Evolutionary conservation across 2,888 invertebrate species (phyloP).

Genomic region (Luperina testacea): DNA sequence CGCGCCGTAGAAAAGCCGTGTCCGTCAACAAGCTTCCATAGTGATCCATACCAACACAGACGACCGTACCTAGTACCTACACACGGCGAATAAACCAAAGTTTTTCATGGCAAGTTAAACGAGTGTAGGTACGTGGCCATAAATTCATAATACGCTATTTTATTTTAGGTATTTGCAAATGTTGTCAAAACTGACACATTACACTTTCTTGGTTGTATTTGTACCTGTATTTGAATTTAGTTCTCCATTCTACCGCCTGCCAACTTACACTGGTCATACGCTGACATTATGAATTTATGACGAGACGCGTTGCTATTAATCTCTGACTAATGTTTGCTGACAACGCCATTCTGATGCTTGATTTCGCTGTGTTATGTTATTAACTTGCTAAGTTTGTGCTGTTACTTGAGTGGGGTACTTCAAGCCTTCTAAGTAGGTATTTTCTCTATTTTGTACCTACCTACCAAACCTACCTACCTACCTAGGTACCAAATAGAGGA

Average conservation of each 20-base stretch:
- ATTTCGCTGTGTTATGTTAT: slow-evolving; percentile 59
- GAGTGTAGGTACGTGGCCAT: neutral
- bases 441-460: too few relatives aligned
- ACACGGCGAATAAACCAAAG: neutral
- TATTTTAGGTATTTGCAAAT: neutral
- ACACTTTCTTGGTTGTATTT: neutral
- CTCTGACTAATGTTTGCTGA: slow-evolving; percentile 9
- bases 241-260: too few relatives aligned
- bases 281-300: neutral
- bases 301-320: slow-evolving; percentile 12
- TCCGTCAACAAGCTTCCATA: too few relatives aligned
- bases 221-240: slow-evolving; percentile 6
- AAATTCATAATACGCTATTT: neutral
- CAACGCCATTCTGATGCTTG: slow-evolving; percentile 63
- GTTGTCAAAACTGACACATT: neutral
- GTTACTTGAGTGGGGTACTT: neutral
- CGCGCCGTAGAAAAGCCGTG: too few relatives aligned
- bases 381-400: neutral
- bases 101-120: neutral
- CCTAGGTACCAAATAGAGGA: neutral
- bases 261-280: neutral
- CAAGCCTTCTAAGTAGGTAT: too few relatives aligned
- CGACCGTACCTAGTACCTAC: neutral
- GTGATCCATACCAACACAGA: too few relatives aligned
- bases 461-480: too few relatives aligned